A percentile compares a stretch with the other conserved stretches of the same genome.
phyloP scores from a whole-genome alignment of 2,888 invertebrate species.

The Nymphalis urticae region DNA sequence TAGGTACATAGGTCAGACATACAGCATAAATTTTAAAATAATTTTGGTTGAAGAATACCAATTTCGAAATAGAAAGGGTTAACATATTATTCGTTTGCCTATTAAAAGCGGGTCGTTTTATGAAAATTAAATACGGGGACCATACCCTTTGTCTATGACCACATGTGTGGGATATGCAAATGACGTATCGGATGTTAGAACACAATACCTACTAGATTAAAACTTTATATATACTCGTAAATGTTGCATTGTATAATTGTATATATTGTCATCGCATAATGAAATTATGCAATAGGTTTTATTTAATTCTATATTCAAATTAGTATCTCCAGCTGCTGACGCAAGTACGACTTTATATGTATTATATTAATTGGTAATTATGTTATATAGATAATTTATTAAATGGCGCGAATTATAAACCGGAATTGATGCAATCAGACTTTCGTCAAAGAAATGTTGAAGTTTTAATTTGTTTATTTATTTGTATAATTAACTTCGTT shows the following conservation, averaged over 20 bases:
- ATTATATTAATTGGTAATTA: too few relatives aligned
- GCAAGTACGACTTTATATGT: neutral
- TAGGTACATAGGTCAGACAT: neutral
- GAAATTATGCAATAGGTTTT: neutral
- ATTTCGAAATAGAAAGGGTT: conserved; percentile 73
- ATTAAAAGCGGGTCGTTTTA: conserved; percentile 77
- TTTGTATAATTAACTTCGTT: too few relatives aligned
- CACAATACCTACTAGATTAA: conserved; percentile 35
- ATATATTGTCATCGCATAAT: conserved; percentile 15
- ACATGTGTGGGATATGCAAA: conserved; percentile 80
- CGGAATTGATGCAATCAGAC: too few relatives aligned
- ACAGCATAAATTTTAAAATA: conserved; percentile 38
- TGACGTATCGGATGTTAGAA: conserved; percentile 70
- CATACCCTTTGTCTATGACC: conserved; percentile 75
- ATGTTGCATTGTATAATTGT: conserved; percentile 17
- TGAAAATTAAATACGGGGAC: conserved; percentile 79
- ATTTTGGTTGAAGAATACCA: conserved; percentile 58
- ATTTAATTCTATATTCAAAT: neutral
- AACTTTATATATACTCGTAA: conserved; percentile 15
- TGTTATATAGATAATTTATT: too few relatives aligned
- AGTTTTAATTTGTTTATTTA: too few relatives aligned
- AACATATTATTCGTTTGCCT: conserved; percentile 70
- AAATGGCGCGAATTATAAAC: too few relatives aligned
- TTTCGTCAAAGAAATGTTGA: too few relatives aligned
- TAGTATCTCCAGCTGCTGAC: neutral